Conservation (phyloP, 2,113 vertebrate genomes). For the Takifugu bimaculatus region DNA sequence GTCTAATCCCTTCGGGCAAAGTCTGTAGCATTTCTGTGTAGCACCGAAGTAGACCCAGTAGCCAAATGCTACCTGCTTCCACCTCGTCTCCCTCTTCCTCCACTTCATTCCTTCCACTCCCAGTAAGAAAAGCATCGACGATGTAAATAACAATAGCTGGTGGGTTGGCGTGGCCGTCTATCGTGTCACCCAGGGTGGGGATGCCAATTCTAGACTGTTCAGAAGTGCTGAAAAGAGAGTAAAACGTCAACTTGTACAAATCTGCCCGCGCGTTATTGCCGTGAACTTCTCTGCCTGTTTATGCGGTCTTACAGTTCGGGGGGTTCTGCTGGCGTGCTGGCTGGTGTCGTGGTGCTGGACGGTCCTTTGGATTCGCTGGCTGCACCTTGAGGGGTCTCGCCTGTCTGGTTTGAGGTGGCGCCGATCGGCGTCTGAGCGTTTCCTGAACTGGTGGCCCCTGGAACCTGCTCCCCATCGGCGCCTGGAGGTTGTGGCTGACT, state of each 20-base stretch:
- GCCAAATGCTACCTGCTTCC: constrained; percentile 85
- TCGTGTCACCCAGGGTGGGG: constrained; percentile 85
- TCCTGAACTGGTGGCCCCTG: constrained; percentile 61
- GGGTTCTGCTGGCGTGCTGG: constrained; percentile 61
- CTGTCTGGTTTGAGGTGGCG: constrained; percentile 57
- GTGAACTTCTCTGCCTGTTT: not conserved
- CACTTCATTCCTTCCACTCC: constrained; percentile 80
- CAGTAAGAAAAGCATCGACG: constrained; percentile 90
- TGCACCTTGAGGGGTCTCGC: constrained; percentile 73
- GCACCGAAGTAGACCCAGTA: constrained; percentile 90
- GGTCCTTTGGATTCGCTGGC: constrained; percentile 73
- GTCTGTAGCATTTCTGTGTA: constrained; percentile 92
- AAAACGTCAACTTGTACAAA: not conserved
- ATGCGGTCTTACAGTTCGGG: constrained; percentile 63
- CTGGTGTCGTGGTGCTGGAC: constrained; percentile 69
- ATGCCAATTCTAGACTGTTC: constrained; percentile 91
- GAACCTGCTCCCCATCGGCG: constrained; percentile 69
- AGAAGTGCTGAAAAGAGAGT: constrained; percentile 68
- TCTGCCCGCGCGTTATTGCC: not conserved
- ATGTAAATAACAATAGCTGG: constrained; percentile 94
- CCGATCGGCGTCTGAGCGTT: constrained; percentile 62
- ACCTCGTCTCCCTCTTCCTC: constrained; percentile 88
- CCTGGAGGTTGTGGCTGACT: constrained; percentile 53
- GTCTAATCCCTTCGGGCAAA: constrained; percentile 87
- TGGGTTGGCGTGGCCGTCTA: constrained; percentile 83